Evolutionary conservation across 2,797 vertebrate genomes (phyloP).

Genomic region (Clarias fuscus): DNA sequence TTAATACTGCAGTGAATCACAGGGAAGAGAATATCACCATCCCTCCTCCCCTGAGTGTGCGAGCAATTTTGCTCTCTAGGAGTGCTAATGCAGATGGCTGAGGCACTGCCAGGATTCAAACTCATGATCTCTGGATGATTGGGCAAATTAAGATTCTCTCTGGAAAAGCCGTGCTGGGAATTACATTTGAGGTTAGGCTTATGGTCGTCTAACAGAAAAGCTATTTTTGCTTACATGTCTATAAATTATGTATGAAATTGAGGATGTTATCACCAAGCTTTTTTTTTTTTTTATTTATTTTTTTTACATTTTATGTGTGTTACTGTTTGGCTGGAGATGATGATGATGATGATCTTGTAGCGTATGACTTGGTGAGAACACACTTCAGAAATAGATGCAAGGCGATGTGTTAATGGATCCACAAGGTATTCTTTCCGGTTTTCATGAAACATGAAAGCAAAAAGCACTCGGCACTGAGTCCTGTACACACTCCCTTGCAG

Average conservation of each 20-base stretch:
- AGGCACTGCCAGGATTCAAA: neutral
- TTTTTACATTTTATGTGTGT: neutral
- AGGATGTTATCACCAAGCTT: neutral
- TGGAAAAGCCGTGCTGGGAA: neutral
- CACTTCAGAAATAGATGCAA: constrained; percentile 1
- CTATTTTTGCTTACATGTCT: neutral
- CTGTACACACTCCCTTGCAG: neutral
- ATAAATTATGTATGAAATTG: neutral
- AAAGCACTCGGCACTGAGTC: neutral
- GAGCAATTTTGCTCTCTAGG: neutral
- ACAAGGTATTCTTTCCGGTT: neutral
- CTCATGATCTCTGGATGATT: neutral
- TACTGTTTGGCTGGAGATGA: neutral
- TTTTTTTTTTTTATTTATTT: neutral
- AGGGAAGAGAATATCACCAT: neutral
- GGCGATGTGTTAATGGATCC: neutral
- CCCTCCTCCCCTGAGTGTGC: neutral
- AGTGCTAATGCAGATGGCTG: neutral
- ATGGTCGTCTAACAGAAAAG: neutral
- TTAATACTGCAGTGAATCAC: neutral
- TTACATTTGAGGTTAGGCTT: neutral
- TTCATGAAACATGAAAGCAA: neutral
- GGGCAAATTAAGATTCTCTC: neutral
- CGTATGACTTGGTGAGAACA: neutral
- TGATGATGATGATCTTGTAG: neutral